Evolutionary conservation across 2,113 vertebrate genomes (phyloP), one percentile per base, ranked within the genome.

Genomic region (Phalacrocorax pelagicus): DNA sequence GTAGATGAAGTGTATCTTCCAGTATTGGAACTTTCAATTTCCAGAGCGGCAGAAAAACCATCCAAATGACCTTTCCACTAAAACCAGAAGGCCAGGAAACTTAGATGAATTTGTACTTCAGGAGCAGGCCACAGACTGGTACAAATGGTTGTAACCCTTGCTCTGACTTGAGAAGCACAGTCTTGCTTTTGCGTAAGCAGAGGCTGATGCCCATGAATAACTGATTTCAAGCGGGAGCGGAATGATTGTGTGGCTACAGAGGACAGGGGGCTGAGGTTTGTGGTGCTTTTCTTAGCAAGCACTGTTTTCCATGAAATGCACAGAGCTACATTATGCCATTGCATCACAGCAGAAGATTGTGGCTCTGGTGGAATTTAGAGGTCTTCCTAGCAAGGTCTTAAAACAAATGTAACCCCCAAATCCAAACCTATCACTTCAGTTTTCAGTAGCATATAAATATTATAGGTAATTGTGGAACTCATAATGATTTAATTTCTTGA

Each of bases 261-360:
- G 91, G 49, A 36, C 23, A 47, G 17, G 24, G 36, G 6, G 1
- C 22, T 38, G 69, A 72, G 24, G 26, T 81, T 80, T 58, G 34
- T 72, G n/a, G 15, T 58, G 21, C 23, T 93, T 78, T 40, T 15
- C 26, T 69, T 82, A 80, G 49, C 36, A 54, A 55, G 46, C 26
- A 8, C 19, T 17, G 17, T 32, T 83, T 71, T 73, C 34, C 46
- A 19, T 57, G 21, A 71, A 78, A 55, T 16, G 10, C 22, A 46
- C 11, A n/a, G 58, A 14, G 46, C 69, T 77, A 16, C 0, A 0
- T 54, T 80, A 19, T 4, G 49, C 66, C 67, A 16, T 52, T 1
- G 0, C 22, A 32, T 52, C 57, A 19, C 14, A 75, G 66, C 34
- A 57, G 65, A 62, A 51, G 47, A 19, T 12, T 63, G 44, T 82